phyloP scores from a whole-genome alignment of 2,113 vertebrate genomes.

The Plectropomus leopardus region DNA sequence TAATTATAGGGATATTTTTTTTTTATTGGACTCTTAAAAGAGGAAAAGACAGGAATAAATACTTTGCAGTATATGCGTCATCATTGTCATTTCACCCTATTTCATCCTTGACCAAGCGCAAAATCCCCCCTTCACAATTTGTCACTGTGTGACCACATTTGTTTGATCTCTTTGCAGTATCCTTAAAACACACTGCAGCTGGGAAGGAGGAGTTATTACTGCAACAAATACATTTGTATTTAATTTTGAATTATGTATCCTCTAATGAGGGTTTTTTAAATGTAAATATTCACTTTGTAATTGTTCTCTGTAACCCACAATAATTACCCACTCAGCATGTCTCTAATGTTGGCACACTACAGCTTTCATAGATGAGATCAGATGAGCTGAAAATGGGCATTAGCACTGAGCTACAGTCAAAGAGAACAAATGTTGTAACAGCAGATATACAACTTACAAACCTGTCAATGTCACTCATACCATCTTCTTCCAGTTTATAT shows the following conservation, averaged over 20 bases:
- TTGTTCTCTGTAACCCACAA: not conserved
- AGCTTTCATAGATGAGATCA: not conserved
- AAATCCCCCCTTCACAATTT: slow-evolving; percentile 12
- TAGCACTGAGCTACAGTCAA: slow-evolving; percentile 5
- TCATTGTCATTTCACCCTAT: slow-evolving; percentile 18
- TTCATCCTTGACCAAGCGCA: slow-evolving; percentile 35
- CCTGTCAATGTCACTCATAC: not conserved
- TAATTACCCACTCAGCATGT: not conserved
- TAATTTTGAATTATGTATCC: not conserved
- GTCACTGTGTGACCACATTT: not conserved
- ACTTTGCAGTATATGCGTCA: slow-evolving; percentile 6
- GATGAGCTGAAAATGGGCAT: not conserved
- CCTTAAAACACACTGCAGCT: not conserved
- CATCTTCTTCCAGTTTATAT: not conserved
- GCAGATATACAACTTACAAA: too few species aligned
- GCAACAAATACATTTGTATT: not conserved
- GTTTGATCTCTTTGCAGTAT: not conserved
- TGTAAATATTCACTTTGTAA: slow-evolving; percentile 1
- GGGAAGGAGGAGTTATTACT: not conserved
- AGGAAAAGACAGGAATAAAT: slow-evolving; percentile 12
- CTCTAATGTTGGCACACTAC: slow-evolving; percentile 1
- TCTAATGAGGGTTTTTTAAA: not conserved
- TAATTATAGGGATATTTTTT: not conserved
- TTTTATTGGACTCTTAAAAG: not conserved
- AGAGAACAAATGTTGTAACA: not conserved